Evolutionary conservation across 2,888 invertebrate species (phyloP), one percentile per base, ranked within the genome.

Genomic region (Watsonalla cultraria): DNA sequence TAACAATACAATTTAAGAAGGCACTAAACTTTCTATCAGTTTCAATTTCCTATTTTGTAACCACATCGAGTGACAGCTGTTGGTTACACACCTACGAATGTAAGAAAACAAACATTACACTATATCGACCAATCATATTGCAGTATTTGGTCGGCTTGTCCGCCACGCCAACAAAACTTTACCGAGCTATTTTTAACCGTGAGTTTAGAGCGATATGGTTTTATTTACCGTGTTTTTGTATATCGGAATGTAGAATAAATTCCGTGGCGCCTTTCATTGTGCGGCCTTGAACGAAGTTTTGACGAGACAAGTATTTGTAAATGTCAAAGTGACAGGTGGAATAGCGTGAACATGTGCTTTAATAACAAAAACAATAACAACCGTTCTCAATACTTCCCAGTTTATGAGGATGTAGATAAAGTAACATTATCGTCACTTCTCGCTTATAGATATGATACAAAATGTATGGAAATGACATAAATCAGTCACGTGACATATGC

Each of bases 101-200:
- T 11, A 2, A 7, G 37, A 7, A 37, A 37, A 42, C 42, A 11
- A 42, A 42, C 5, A 9, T 24, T 24, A 24, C 24, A 24, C 24
- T 24, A 24, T 48, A 42, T 60, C 47, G 7, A 59, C 77, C 76
- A 77, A 77, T 76, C 62, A 64, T 49, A 54, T 45, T 14, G 45
- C 61, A 33, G 59, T 50, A 70, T 74, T 68, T 51, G 57, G 72
- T 66, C 70, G 75, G 75, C 76, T 67, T 65, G 75, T 64, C 76
- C 53, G 68, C 73, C 74, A 75, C 75, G 70, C 72, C 74, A 60
- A 57, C 69, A 57, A 58, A 61, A 55, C 35, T 9, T 2, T 5
- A 37, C 35, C 53, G 58, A 7, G 35, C 53, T 49, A 60, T 58
- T 59, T 56, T 55, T 35, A 54, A 57, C 70, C 58, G 51, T 68